Evolutionary conservation across 2,888 invertebrate species (phyloP), one percentile per base, ranked within the genome.

Genomic region (Apoderus coryli): DNA sequence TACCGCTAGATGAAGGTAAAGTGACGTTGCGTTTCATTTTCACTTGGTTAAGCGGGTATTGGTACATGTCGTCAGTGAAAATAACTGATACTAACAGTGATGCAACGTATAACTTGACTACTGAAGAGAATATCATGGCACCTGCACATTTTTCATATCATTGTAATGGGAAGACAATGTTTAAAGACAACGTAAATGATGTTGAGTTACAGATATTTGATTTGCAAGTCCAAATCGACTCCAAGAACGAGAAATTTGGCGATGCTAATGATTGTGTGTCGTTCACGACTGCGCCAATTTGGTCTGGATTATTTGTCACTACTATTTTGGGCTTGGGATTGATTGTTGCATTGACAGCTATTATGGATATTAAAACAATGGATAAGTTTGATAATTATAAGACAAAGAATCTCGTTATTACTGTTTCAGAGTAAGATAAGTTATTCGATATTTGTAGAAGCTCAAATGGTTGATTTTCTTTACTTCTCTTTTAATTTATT

Each of bases 321-420:
- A 46, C 65, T 3, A 58, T 82, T 31, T 54, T 82, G 29, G 60
- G 67, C 7, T 41, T 66, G 12, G 76, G 79, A 32, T 59, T 81
- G 34, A 59, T 67, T 26, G 68, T 73, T 56, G 80, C 75, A 3
- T 53, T 81, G 22, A 57, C 57, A 9, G 76, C 80, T 67, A 63
- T 85, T 15, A 62, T 72, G 52, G 71, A 71, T 47, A 76, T 85
- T 38, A 75, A 73, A 47, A 80, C 80, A 10, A 78, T 76, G 73
- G 84, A 84, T 56, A 66, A 76, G 47, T 85, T 80, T 54, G 84
- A 85, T 54, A 81, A 82, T 55, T 74, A 77, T 5, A 81, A 81
- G 52, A 79, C 77, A 27, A 82, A 81, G 54, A 70, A 76, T 26
- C 66, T 84, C 27, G 62, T 65, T 11, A 66, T 76, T 36, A 64